Evolutionary conservation across 2,888 invertebrate genomes (phyloP).

Genomic region (Esperia sulphurella): DNA sequence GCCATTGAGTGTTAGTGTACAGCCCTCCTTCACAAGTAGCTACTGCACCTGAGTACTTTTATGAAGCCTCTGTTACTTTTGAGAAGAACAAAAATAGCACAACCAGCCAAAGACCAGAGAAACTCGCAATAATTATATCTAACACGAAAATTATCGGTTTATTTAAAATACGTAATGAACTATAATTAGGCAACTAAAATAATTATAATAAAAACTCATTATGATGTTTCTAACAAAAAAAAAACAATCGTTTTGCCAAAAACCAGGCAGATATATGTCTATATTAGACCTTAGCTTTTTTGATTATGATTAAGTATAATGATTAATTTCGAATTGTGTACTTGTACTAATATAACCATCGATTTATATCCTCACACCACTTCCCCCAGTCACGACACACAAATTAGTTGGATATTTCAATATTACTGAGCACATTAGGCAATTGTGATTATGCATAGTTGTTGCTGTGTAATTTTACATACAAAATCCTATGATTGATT

Average conservation of each 20-base stretch:
- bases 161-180: constrained; percentile 64
- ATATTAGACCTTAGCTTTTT: constrained; percentile 3
- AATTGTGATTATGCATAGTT: not conserved
- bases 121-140: constrained; percentile 68
- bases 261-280: not conserved
- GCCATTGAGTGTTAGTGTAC: constrained; percentile 35
- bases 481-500: no score
- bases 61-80: constrained; percentile 16
- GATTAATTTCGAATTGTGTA: not conserved
- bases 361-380: constrained; percentile 54
- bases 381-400: constrained; percentile 60
- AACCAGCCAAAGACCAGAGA: constrained; percentile 68
- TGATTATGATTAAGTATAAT: not conserved
- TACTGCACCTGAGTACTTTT: constrained; percentile 19
- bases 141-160: constrained; percentile 68
- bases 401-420: constrained; percentile 32
- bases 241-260: constrained; percentile 22
- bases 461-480: no score
- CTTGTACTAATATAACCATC: not conserved
- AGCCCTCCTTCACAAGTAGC: constrained; percentile 58
- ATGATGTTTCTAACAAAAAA: constrained; percentile 44
- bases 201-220: constrained; percentile 52
- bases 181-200: constrained; percentile 67
- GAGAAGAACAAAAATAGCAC: constrained; percentile 59
- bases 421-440: constrained; percentile 29